phyloP scores from a whole-genome alignment of 2,888 invertebrate species.

The Noctua fimbriata region DNA sequence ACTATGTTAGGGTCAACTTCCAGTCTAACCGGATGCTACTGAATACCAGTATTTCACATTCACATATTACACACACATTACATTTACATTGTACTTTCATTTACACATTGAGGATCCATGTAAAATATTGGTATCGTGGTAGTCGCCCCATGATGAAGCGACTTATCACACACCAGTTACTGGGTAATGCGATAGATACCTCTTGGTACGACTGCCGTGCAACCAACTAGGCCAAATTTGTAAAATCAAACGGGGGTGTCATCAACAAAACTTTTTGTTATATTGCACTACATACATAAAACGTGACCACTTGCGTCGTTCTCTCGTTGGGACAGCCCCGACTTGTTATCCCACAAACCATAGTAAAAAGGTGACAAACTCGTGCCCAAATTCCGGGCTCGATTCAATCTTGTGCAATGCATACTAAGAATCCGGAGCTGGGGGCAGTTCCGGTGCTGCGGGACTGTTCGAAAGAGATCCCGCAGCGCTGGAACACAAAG shows the following conservation, averaged over 20 bases:
- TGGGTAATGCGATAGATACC: background rate
- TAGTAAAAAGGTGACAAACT: background rate
- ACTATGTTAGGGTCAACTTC: background rate
- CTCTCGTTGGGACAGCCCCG: background rate
- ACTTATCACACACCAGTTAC: too few relatives aligned
- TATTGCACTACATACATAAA: background rate
- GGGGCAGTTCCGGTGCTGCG: too few relatives aligned
- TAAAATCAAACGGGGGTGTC: background rate
- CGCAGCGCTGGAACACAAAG: too few relatives aligned
- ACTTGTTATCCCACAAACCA: background rate
- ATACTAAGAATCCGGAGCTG: too few relatives aligned
- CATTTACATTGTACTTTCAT: too few relatives aligned
- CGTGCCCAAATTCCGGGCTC: background rate
- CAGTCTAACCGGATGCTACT: background rate
- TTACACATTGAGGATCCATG: too few relatives aligned
- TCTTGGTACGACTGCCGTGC: background rate
- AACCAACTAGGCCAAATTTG: too few relatives aligned
- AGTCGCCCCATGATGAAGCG: too few relatives aligned
- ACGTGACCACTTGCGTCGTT: background rate
- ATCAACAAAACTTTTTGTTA: background rate
- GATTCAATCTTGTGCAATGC: background rate
- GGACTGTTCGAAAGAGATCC: too few relatives aligned
- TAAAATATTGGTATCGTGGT: too few relatives aligned
- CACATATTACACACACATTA: too few relatives aligned
- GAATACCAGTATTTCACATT: background rate